Base-by-base conservation (phyloP, 2,888 invertebrate species). In the Zeuzera pyrina region DNA sequence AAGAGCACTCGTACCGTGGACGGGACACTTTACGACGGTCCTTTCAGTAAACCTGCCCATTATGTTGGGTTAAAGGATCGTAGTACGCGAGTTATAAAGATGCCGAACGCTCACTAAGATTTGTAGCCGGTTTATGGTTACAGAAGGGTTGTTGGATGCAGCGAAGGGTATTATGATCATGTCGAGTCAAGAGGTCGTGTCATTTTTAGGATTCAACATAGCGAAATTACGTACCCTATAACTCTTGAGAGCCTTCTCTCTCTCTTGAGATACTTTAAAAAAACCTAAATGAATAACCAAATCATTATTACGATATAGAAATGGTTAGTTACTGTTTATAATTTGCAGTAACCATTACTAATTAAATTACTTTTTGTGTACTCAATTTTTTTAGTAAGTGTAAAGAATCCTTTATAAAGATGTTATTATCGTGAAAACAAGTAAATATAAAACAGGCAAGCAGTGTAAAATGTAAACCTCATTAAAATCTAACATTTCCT, bases 51-150 rank as follows among this genome's bases (percentile, higher is more conserved):
- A 79, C 79, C 81, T 76, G 67, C 64, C 77, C 79, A 78, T 83
- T 83, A 79, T 65, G 78, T 76, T 66, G 74, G 79, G 79, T 78
- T 79, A 81, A 81, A 70, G 76, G 79, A 83, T 83, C 73, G 72
- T 57, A 60, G 63, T 62, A 56, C 67, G 69, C 70, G 64, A 65
- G 72, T 73, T 79, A 78, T 83, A 83, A 81, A 81, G 83, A 81
- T 76, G 76, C 78, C 71, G 74, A 71, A 71, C 59, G 67, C 57
- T 59, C 60, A 61, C 63, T 54, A 77, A 81, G 81, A 81, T 83
- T 83, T 83, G 81, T 77, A 57, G 68, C 63, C 69, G 78, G 72
- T 71, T 76, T 74, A 73, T 74, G 64, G 70, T 71, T 71, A 73
- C 76, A 72, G 78, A 81, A 79, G 79, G 81, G 81, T 79, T 79